These are phyloP conservation scores for Misgurnus mizolepis DNA, from an alignment of 2,113 vertebrate genomes.

Conservation along the genomic window DNA sequence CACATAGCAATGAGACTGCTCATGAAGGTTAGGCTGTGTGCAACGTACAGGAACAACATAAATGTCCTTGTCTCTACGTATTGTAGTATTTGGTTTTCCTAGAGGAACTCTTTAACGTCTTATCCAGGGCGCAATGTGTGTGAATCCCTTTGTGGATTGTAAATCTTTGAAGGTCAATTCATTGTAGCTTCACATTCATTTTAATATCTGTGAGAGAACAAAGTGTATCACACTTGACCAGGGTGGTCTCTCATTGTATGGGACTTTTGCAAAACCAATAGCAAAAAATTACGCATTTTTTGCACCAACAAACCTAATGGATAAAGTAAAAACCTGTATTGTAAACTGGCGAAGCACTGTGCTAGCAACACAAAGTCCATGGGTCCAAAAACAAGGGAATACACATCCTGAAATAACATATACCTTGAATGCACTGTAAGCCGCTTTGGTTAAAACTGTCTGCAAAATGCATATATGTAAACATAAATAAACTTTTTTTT, in stretches of 20 bases:
- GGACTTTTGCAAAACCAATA: not conserved
- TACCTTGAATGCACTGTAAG: too few species aligned
- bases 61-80: not conserved
- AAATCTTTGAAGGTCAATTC: not conserved
- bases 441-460: too few species aligned
- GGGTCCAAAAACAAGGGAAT: too few species aligned
- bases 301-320: too few species aligned
- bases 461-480: too few species aligned
- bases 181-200: not conserved
- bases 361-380: too few species aligned
- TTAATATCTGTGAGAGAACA: not conserved
- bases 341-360: too few species aligned
- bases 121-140: not conserved
- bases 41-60: not conserved
- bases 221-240: not conserved
- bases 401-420: too few species aligned
- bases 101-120: not conserved
- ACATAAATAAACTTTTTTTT: too few species aligned
- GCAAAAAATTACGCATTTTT: too few species aligned
- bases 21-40: not conserved
- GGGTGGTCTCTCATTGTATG: not conserved
- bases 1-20: not conserved
- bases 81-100: conserved; percentile 4
- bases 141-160: not conserved
- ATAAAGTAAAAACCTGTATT: too few species aligned